Evolutionary conservation across 2,888 invertebrate genomes (phyloP).

Genomic region (Papilio gigon): DNA sequence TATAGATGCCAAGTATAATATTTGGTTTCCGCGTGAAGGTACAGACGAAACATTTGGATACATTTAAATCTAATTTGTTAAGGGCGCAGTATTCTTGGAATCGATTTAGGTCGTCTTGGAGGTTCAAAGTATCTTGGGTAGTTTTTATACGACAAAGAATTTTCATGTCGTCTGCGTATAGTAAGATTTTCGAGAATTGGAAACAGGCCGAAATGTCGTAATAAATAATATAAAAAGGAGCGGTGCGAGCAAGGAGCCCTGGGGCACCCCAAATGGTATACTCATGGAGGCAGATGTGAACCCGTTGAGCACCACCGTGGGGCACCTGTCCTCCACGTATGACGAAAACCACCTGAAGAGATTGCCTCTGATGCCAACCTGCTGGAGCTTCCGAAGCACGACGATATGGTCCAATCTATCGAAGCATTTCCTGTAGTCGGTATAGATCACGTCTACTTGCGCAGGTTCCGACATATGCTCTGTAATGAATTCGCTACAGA

Average conservation of each 20-base stretch:
- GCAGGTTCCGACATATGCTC: conserved; percentile 10
- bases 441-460: conserved; percentile 38
- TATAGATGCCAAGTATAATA: neutral
- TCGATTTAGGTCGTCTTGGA: conserved; percentile 37
- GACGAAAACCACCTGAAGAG: conserved; percentile 32
- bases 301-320: conserved; percentile 22
- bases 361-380: conserved; percentile 22
- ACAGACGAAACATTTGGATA: conserved; percentile 36
- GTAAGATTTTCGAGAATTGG: conserved; percentile 11
- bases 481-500: conserved; percentile 24
- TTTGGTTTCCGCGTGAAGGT: neutral
- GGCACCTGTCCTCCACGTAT: conserved; percentile 27
- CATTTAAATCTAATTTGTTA: conserved; percentile 43
- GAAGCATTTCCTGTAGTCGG: conserved; percentile 37
- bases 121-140: neutral
- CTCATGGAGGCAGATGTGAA: conserved; percentile 2
- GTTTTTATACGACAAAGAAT: conserved; percentile 27
- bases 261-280: conserved; percentile 34
- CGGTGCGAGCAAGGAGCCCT: conserved; percentile 30
- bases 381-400: conserved; percentile 7
- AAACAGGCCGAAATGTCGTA: conserved; percentile 32
- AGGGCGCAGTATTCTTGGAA: conserved; percentile 37
- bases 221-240: conserved; percentile 23
- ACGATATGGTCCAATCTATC: conserved; percentile 25
- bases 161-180: conserved; percentile 41